Base-by-base conservation (phyloP, 1,140 invertebrate genomes). In the Anthonomus grandis region DNA sequence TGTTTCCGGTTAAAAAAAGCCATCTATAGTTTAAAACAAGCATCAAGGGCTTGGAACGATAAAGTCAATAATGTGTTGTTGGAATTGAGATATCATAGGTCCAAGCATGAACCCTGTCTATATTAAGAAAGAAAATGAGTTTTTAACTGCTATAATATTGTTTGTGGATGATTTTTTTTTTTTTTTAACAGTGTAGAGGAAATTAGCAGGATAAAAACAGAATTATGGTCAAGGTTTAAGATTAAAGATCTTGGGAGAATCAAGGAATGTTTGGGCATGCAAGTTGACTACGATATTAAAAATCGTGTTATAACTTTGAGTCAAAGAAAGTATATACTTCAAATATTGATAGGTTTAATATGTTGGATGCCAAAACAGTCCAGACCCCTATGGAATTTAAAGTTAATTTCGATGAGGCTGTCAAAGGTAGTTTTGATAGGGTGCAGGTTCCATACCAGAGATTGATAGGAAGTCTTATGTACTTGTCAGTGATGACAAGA, bases 391-490 rank as follows among this genome's bases (percentile, higher is more conserved):
- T 63, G 21, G 60, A 65, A 45, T 2, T 15, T 42, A 53, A 54
- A 71, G 4, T 72, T 42, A 49, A 54, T 5, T 37, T 12, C 44
- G 18, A n/a, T 25, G 19, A 36, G 9, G 51, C 49, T n/a, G n/a
- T n/a, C 8, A 44, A 27, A 51, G 12, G 6, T n/a, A 21, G n/a
- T n/a, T n/a, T n/a, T n/a, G 21, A 42, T 39, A 17, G 5, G 18
- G 23, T 42, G 5, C 52, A 31, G 21, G 27, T 59, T 65, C 25
- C 61, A 19, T 78, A 70, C 59, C 66, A 69, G 53, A 45, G 76
- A 34, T 42, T 70, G 4, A 66, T 78, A 13, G 75, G 74, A 12
- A 57, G 58, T 41, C 60, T 79, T 10, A 69, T 78, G 63, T 78
- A 77, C 61, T 52, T 77, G 5, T 55, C 74, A 10, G 66, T 73